A percentile compares a stretch with the other conserved stretches of the same genome.
phyloP scores from a whole-genome alignment of 2,888 invertebrate species.

The Chalcosyrphus nemorum region DNA sequence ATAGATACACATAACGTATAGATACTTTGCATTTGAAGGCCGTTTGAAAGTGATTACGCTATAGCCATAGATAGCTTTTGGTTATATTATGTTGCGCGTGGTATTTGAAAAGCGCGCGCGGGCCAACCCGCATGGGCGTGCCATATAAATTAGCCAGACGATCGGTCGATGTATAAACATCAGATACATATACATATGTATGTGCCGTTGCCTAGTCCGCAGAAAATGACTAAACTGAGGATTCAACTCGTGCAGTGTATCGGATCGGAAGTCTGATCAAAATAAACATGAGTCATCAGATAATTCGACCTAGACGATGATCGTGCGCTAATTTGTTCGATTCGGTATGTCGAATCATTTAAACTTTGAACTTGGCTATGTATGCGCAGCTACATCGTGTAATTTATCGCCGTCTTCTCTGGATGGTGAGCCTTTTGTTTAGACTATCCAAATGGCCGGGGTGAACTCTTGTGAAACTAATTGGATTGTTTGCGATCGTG shows the following conservation, averaged over 20 bases:
- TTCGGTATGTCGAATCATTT: background rate
- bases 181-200: too few species aligned
- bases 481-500: background rate
- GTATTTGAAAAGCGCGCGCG: background rate
- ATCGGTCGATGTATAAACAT: background rate
- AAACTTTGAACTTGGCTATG: constrained; percentile 1
- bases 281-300: constrained; percentile 38
- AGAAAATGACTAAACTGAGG: background rate
- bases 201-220: background rate
- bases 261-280: background rate
- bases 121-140: constrained; percentile 13
- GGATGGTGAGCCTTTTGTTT: background rate
- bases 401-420: background rate
- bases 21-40: constrained; percentile 19
- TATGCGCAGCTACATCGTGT: background rate
- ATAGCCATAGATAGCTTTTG: background rate
- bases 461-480: background rate
- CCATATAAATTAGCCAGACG: constrained; percentile 8
- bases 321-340: background rate
- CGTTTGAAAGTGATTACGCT: constrained; percentile 27
- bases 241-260: background rate
- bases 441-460: background rate
- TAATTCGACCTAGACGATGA: constrained; percentile 20
- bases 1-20: background rate
- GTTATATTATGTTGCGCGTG: constrained; percentile 16